Conservation (phyloP, 2,113 vertebrate genomes). For the Dryoscopus gambensis region DNA sequence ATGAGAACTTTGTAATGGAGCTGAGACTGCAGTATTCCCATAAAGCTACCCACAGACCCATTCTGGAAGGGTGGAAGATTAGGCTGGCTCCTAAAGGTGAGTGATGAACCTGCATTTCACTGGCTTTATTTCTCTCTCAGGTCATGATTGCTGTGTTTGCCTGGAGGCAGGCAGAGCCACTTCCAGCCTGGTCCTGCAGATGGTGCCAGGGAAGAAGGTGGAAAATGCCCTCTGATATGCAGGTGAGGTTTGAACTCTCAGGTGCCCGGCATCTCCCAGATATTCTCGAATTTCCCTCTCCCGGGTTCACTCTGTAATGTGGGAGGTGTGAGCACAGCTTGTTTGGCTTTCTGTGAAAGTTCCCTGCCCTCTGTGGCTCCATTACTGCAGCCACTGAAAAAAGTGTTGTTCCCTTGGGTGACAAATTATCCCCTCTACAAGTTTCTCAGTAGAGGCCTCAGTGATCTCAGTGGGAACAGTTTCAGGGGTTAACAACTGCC, state of each 20-base stretch:
- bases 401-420: not conserved
- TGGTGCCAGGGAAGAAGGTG: not conserved
- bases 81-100: not conserved
- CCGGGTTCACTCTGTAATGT: rapidly evolving
- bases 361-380: not conserved
- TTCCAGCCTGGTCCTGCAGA: not conserved
- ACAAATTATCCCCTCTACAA: not conserved
- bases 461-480: not conserved
- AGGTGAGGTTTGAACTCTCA: not conserved
- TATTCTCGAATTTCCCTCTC: not conserved
- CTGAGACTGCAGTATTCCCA: not conserved
- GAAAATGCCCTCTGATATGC: not conserved
- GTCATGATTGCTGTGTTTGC: not conserved
- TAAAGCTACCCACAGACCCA: not conserved
- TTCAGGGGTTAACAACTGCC: not conserved
- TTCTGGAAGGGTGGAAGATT: not conserved
- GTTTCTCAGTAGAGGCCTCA: not conserved
- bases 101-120: not conserved
- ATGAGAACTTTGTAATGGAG: not conserved
- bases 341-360: not conserved
- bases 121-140: not conserved
- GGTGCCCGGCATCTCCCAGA: not conserved
- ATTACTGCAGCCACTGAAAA: not conserved
- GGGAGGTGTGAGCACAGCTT: not conserved
- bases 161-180: not conserved